A percentile compares a stretch with the other conserved stretches of the same genome.
Conservation (phyloP, 1,140 invertebrate genomes). For the Apis florea region DNA sequence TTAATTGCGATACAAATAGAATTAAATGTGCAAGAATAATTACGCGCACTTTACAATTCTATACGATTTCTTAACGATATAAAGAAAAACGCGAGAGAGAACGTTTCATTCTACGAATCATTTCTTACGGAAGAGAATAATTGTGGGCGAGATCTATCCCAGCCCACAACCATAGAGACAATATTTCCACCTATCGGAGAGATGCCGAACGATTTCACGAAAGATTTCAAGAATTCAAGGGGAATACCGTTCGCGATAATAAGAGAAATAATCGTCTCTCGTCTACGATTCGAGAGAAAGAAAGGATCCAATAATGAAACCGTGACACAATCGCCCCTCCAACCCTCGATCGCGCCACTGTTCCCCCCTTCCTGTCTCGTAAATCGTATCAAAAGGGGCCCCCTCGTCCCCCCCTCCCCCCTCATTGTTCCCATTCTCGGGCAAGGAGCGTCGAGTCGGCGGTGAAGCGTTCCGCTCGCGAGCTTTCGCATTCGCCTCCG, state of each 20-base stretch:
- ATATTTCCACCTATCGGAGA: too few relatives aligned
- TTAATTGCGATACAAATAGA: too few relatives aligned
- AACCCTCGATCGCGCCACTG: slow-evolving; percentile 10
- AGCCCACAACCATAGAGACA: too few relatives aligned
- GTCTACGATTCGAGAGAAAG: slow-evolving; percentile 21
- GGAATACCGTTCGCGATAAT: neutral
- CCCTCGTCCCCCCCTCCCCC: neutral
- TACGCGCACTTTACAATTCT: too few relatives aligned
- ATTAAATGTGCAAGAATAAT: too few relatives aligned
- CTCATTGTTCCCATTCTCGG: neutral
- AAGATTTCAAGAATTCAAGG: neutral
- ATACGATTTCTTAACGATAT: too few relatives aligned
- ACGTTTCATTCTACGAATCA: too few relatives aligned
- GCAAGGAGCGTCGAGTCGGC: slow-evolving; percentile 5
- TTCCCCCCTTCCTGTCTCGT: neutral
- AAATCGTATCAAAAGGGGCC: neutral
- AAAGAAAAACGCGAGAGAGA: too few relatives aligned
- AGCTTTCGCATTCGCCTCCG: neutral
- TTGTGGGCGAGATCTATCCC: too few relatives aligned
- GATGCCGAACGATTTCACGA: neutral
- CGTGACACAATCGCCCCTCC: slow-evolving; percentile 5
- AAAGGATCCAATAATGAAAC: neutral
- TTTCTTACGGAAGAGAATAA: too few relatives aligned
- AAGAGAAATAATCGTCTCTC: neutral
- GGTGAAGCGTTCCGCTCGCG: neutral